Evolutionary conservation across 2,888 invertebrate species (phyloP).

Genomic region (Graphium colonna): DNA sequence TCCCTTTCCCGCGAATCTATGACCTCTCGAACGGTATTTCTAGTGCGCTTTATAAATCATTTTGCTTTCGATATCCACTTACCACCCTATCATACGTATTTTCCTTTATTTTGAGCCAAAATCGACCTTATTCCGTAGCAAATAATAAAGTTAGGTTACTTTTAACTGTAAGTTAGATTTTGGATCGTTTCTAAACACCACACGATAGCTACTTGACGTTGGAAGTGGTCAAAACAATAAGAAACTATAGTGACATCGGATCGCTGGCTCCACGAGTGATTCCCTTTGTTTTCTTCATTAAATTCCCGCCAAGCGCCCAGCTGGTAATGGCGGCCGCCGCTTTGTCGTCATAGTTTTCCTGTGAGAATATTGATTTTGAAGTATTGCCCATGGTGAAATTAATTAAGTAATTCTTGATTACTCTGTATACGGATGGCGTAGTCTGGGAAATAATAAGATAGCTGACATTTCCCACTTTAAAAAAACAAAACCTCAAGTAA

Average conservation of each 20-base stretch:
- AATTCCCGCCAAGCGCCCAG: conserved; percentile 42
- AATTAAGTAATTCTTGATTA: conserved; percentile 15
- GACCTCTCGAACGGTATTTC: conserved; percentile 48
- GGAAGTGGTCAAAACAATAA: conserved; percentile 64
- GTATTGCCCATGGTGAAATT: conserved; percentile 32
- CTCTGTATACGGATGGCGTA: no score
- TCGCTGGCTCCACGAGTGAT: conserved; percentile 57
- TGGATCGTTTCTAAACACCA: conserved; percentile 44
- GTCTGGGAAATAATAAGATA: no score
- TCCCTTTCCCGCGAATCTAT: conserved; percentile 33
- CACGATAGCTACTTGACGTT: conserved; percentile 70
- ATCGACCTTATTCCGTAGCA: conserved; percentile 29
- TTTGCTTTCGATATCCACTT: conserved; percentile 70
- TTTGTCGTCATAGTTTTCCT: conserved; percentile 51
- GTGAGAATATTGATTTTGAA: conserved; percentile 60
- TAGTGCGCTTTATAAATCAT: conserved; percentile 56
- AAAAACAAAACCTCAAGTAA: no score
- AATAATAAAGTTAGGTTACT: no score
- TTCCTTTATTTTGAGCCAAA: conserved; percentile 16
- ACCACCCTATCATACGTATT: conserved; percentile 42
- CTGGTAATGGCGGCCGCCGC: conserved; percentile 34
- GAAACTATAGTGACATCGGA: conserved; percentile 61
- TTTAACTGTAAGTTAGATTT: conserved; percentile 4
- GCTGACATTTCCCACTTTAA: neutral
- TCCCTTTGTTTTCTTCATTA: conserved; percentile 56